phyloP scores from a whole-genome alignment of 2,113 vertebrate genomes.

The Zingel zingel region DNA sequence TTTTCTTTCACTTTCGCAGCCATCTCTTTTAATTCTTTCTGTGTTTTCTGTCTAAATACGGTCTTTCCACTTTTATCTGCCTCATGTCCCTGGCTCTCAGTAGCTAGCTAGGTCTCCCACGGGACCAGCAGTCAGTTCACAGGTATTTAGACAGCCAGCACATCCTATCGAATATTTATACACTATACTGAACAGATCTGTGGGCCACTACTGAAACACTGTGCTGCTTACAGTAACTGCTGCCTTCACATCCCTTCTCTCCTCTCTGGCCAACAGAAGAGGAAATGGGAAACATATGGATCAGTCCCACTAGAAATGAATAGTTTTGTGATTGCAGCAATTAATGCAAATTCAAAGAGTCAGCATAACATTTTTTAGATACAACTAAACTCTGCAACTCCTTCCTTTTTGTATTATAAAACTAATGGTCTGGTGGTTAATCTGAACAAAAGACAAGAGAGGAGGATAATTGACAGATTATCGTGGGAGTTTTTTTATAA shows the following conservation, averaged over 20 bases:
- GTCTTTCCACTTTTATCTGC: constrained; percentile 44
- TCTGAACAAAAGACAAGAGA: constrained; percentile 21
- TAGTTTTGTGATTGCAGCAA: constrained; percentile 42
- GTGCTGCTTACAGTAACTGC: constrained; percentile 10
- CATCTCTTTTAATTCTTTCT: constrained; percentile 15
- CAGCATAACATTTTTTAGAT: constrained; percentile 25
- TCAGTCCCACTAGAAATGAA: constrained; percentile 7
- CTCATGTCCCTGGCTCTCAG: constrained; percentile 55
- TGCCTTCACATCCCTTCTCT: not conserved
- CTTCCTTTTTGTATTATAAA: constrained; percentile 10
- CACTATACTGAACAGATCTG: constrained; percentile 48
- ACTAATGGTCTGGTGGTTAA: constrained; percentile 13
- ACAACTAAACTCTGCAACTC: not conserved
- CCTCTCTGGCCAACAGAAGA: constrained; percentile 21
- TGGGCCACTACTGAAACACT: constrained; percentile 21
- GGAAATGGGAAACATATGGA: constrained; percentile 2
- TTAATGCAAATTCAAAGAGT: constrained; percentile 43
- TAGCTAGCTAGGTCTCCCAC: constrained; percentile 51
- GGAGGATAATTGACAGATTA: constrained; percentile 30
- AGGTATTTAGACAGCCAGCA: constrained; percentile 70
- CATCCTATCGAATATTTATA: constrained; percentile 73
- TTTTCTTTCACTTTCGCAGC: constrained; percentile 27
- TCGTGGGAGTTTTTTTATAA: constrained; percentile 4
- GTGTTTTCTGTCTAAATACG: constrained; percentile 41
- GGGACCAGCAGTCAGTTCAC: constrained; percentile 63